phyloP scores from a whole-genome alignment of 2,797 vertebrate species.

The Eurystomus glaucurus region DNA sequence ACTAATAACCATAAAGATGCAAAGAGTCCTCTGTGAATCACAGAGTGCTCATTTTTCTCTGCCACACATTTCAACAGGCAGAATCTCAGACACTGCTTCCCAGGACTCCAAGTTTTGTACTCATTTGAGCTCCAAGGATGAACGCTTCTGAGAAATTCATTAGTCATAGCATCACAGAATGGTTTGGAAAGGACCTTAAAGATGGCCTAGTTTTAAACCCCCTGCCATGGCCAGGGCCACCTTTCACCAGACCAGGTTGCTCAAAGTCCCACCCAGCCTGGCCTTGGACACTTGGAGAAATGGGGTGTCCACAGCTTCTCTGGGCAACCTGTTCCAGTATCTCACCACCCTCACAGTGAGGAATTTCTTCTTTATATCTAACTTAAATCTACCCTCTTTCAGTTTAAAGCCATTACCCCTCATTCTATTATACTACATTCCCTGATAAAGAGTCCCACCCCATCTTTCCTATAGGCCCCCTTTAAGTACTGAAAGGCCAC shows the following conservation, averaged over 20 bases:
- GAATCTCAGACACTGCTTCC: neutral
- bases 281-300: neutral
- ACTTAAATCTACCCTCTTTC: neutral
- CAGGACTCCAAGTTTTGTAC: neutral
- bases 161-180: neutral
- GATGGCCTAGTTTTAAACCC: neutral
- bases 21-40: neutral
- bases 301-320: neutral
- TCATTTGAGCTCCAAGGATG: neutral
- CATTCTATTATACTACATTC: neutral
- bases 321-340: neutral
- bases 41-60: accelerated
- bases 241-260: neutral
- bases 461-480: neutral
- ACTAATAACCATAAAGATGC: neutral
- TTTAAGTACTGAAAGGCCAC: neutral
- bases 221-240: neutral
- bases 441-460: neutral
- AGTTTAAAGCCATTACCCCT: neutral
- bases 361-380: neutral
- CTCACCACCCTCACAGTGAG: neutral
- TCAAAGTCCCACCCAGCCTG: neutral
- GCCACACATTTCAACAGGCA: neutral
- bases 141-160: neutral
- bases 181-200: neutral